These are phyloP conservation scores for Cantharis lateralis DNA, from an alignment of 2,888 invertebrate species.

Conservation along the genomic window DNA sequence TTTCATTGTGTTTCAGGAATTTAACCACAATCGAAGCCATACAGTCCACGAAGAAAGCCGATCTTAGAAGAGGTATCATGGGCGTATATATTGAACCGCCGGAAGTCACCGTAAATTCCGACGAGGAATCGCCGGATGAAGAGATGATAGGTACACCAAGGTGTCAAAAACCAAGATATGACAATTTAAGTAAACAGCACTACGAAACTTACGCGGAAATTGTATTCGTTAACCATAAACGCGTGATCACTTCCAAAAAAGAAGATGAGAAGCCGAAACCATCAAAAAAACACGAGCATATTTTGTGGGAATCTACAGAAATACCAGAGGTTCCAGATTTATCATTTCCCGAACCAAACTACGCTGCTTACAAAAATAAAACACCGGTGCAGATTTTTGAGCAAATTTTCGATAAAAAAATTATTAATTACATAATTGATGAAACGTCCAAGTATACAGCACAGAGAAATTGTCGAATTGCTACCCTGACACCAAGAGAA, in stretches of 20 bases:
- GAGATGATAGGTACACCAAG: background rate
- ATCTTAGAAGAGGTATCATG: background rate
- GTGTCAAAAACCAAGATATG: background rate
- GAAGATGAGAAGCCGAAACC: background rate
- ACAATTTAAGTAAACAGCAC: background rate
- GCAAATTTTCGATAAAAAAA: background rate
- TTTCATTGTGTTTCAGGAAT: background rate
- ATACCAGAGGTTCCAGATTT: background rate
- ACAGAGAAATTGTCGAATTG: background rate
- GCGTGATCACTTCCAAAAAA: background rate
- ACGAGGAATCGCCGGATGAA: background rate
- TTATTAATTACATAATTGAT: background rate
- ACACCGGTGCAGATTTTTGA: background rate
- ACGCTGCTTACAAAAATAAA: background rate
- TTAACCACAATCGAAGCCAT: background rate
- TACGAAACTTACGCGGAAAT: background rate
- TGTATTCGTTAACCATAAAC: background rate
- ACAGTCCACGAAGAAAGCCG: background rate
- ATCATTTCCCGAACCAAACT: background rate
- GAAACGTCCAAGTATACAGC: background rate
- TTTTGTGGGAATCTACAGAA: background rate
- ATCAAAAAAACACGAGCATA: background rate
- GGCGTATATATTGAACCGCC: background rate
- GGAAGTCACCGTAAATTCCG: background rate
- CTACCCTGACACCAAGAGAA: background rate